Evolutionary conservation across 2,888 invertebrate genomes (phyloP).

Genomic region (Eutolmus rufibarbis): DNA sequence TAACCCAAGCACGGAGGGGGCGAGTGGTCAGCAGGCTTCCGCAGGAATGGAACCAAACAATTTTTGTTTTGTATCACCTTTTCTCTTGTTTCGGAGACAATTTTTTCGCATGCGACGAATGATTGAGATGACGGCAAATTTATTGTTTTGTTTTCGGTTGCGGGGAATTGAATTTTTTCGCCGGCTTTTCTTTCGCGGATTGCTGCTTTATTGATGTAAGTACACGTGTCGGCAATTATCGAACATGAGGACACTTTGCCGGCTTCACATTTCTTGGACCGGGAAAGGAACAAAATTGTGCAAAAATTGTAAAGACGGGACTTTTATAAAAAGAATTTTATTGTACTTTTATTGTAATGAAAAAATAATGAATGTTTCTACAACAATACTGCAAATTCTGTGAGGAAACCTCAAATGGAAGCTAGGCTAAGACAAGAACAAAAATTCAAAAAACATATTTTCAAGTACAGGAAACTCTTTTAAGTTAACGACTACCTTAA

Average conservation of each 20-base stretch:
- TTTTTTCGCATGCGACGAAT: background rate
- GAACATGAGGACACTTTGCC: background rate
- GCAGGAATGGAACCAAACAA: background rate
- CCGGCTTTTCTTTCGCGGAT: background rate
- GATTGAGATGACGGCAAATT: background rate
- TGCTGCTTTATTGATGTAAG: background rate
- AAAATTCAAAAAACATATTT: too few species aligned
- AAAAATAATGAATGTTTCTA: background rate
- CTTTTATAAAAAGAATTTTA: background rate
- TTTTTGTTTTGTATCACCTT: background rate
- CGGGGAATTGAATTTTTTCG: background rate
- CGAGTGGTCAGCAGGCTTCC: background rate
- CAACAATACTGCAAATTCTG: background rate
- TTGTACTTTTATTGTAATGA: too few species aligned
- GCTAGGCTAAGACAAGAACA: too few species aligned
- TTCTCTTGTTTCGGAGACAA: background rate
- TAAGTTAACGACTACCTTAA: too few species aligned
- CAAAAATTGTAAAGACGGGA: background rate
- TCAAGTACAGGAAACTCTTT: too few species aligned
- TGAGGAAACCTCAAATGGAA: too few species aligned
- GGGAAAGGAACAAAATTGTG: background rate
- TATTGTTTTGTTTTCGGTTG: background rate
- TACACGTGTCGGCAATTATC: background rate
- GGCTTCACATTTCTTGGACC: background rate
- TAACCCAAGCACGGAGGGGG: background rate